Base-by-base conservation (phyloP, 2,888 invertebrate species). In the Caenorhabditis sp. region DNA sequence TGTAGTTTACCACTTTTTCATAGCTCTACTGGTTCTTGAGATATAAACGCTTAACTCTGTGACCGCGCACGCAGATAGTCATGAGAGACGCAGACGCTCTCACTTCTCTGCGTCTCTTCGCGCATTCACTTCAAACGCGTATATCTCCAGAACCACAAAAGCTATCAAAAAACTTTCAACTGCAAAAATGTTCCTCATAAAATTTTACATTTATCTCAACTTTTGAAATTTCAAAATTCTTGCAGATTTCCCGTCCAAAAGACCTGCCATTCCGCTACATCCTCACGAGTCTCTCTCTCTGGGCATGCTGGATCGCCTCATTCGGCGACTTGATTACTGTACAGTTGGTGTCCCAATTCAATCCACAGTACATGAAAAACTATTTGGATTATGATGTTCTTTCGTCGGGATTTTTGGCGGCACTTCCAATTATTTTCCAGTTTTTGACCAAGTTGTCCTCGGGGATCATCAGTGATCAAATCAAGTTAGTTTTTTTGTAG, bases 321-420 rank as follows among this genome's bases (percentile, higher is more conserved):
- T 85, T 87, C 24, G 87, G 85, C 0, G 87, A 87, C 56, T 41
- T 87, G 66, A 76, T 87, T 35, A 80, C 87, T 7, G 85, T 87
- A 19, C 85, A 86, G 54, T 58, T 87, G 14, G 85, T 87, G 1
- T 75, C 75, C 16, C 84, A 85, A 83, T 87, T 85, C 75, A 87
- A 85, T 54, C 87, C 87, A 8, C 87, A 87, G 35, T 87, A 87
- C 38, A 85, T 87, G 85, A 87, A 87, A 31, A 76, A 87, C 47
- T 87, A 87, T 69, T 41, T 87, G 26, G 22, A 87, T 59, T 87
- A 81, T 59, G 85, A 87, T 66, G 84, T 87, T 1, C 31, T 87
- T 16, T 82, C 77, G 12, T 84, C 87, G 12, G 86, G 86, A 54
- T 87, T 87, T 44, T 69, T 87, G 16, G 82, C 84, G 0, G 85